These are phyloP conservation scores for Junonia oenone DNA, from an alignment of 2,888 invertebrate species.

Conservation along the genomic window DNA sequence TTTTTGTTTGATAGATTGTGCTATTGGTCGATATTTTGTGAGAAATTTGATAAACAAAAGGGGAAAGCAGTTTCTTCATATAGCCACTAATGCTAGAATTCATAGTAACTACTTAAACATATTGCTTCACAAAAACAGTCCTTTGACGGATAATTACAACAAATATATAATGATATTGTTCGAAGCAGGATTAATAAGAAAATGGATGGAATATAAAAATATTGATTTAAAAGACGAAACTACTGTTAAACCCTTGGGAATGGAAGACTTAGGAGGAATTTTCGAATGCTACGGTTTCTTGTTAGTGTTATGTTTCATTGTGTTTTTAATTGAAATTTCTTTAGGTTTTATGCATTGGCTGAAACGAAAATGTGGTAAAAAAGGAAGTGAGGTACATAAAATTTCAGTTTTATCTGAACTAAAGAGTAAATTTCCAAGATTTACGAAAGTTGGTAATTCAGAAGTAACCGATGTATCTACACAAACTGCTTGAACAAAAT, in stretches of 20 bases:
- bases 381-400: neutral
- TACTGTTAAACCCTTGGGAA: slow-evolving; percentile 46
- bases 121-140: slow-evolving; percentile 53
- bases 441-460: neutral
- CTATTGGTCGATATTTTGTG: slow-evolving; percentile 53
- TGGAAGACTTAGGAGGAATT: slow-evolving; percentile 53
- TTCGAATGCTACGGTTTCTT: slow-evolving; percentile 47
- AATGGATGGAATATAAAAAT: slow-evolving; percentile 66
- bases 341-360: slow-evolving; percentile 24
- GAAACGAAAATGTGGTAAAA: slow-evolving; percentile 2
- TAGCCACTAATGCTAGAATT: slow-evolving; percentile 54
- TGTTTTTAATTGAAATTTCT: slow-evolving; percentile 51
- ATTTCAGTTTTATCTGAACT: neutral
- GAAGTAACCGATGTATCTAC: neutral
- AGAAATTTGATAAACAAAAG: slow-evolving; percentile 53
- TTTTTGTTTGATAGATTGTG: slow-evolving; percentile 67
- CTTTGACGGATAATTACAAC: slow-evolving; percentile 49
- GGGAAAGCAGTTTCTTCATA: slow-evolving; percentile 64
- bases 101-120: slow-evolving; percentile 62
- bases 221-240: slow-evolving; percentile 57
- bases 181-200: slow-evolving; percentile 62
- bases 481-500: slow-evolving; percentile 14
- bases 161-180: slow-evolving; percentile 49
- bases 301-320: slow-evolving; percentile 35
- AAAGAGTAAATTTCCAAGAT: neutral